phyloP scores from a whole-genome alignment of 2,888 invertebrate species.

The Chamaedrilus cognettii region DNA sequence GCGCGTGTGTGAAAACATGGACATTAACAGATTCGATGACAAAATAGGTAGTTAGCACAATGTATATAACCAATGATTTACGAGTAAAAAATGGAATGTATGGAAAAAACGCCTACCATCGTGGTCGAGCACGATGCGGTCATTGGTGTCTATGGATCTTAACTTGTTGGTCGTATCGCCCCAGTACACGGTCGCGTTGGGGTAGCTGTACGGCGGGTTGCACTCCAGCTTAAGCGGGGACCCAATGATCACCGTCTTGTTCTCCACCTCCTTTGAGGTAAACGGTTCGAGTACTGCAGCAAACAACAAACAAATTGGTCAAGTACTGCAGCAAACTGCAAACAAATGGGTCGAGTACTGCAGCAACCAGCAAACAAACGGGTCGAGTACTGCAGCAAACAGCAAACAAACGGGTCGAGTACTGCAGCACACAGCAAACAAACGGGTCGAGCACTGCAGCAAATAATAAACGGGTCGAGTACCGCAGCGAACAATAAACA shows the following conservation, averaged over 20 bases:
- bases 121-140: slow-evolving; percentile 27
- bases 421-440: too few species aligned
- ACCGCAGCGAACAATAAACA: too few species aligned
- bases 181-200: slow-evolving; percentile 31
- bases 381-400: too few species aligned
- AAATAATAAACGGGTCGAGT: too few species aligned
- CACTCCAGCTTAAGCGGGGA: slow-evolving; percentile 26
- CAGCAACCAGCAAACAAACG: neutral
- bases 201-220: slow-evolving; percentile 31
- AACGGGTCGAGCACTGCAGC: too few species aligned
- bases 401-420: too few species aligned
- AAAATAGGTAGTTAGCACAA: too few species aligned
- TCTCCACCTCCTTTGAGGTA: neutral
- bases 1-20: too few species aligned
- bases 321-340: neutral
- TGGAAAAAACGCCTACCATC: slow-evolving; percentile 18
- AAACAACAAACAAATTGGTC: neutral
- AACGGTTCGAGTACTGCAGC: neutral
- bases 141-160: slow-evolving; percentile 16
- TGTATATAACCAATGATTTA: neutral
- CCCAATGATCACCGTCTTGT: slow-evolving; percentile 18
- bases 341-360: neutral
- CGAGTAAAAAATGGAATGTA: neutral
- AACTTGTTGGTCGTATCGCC: slow-evolving; percentile 15
- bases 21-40: too few species aligned